phyloP scores from a whole-genome alignment of 2,888 invertebrate species.

The Ochropleura leucogaster region DNA sequence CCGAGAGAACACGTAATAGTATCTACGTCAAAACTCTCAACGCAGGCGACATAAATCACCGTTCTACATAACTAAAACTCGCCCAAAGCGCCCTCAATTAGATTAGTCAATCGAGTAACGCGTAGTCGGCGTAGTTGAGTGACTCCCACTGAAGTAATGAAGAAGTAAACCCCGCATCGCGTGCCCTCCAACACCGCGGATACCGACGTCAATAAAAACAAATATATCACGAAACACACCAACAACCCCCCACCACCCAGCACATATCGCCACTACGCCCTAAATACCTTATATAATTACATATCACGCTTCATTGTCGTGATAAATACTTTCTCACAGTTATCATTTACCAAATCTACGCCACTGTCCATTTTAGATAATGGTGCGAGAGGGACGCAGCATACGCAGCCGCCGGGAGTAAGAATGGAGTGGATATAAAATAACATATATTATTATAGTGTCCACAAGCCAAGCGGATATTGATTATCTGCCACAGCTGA shows the following conservation, averaged over 20 bases:
- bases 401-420: constrained; percentile 65
- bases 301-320: constrained; percentile 90
- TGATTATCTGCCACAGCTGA: constrained; percentile 91
- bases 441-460: constrained; percentile 90
- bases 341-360: constrained; percentile 91
- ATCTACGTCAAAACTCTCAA: not conserved
- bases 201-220: constrained; percentile 85
- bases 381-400: constrained; percentile 83
- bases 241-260: constrained; percentile 67
- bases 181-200: constrained; percentile 73
- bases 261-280: constrained; percentile 81
- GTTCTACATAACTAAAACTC: constrained; percentile 63
- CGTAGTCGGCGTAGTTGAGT: constrained; percentile 67
- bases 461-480: constrained; percentile 91
- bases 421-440: constrained; percentile 83
- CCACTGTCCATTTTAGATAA: constrained; percentile 91
- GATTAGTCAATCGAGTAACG: constrained; percentile 80
- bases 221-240: constrained; percentile 81
- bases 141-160: constrained; percentile 71
- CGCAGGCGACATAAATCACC: constrained; percentile 59
- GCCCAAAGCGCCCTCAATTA: constrained; percentile 73
- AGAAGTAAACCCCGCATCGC: constrained; percentile 82
- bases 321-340: constrained; percentile 91
- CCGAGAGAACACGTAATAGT: not conserved
- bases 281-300: constrained; percentile 90